Evolutionary conservation across 1,140 invertebrate genomes (phyloP), one percentile per base, ranked within the genome.

Genomic region (Lepidurus apus): DNA sequence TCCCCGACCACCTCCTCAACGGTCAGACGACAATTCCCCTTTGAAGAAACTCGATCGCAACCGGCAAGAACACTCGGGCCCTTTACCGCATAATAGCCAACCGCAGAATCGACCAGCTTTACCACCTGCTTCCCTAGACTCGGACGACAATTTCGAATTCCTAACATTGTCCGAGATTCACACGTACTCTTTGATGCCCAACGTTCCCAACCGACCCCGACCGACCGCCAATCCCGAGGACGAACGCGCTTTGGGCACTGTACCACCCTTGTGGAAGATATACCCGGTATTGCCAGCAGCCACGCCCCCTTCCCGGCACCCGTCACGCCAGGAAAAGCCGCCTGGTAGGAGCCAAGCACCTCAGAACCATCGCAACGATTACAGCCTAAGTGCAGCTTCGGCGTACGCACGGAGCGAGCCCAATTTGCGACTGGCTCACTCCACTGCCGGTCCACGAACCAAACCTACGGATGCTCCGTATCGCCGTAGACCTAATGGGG

Each of bases 331-430:
- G 6, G 76, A 45, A 13, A 74, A 74, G 24, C 44, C 78, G 17
- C n/a, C n/a, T 21, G 6, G 10, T 13, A 65, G 53, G 53, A 65
- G 21, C 53, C 65, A 79, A 34, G 78, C 74, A 9, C 17, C 43
- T 7, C 73, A 79, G 34, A 74, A 21, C 10, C 78, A 79, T 21
- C 78, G 78, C 11, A 44, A 74, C 43, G 75, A 74, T 42, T 74
- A 47, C 43, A 74, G 78, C 34, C 21, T 79, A 7, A 79, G 65
- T 13, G 78, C 78, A 8, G 78, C 78, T 24, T 79, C 78, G 13
- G 78, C 73, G 24, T 79, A 74, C 74, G 78, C 78, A 8, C 42
- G 74, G 24, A 43, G 44, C 73, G 42, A 74, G 73, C 78, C 73
- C 11, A 34, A 42, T 26, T 45, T 79, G 21, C 42, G 78, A 13